phyloP scores from a whole-genome alignment of 2,888 invertebrate species.

The Cepaea hortensis region DNA sequence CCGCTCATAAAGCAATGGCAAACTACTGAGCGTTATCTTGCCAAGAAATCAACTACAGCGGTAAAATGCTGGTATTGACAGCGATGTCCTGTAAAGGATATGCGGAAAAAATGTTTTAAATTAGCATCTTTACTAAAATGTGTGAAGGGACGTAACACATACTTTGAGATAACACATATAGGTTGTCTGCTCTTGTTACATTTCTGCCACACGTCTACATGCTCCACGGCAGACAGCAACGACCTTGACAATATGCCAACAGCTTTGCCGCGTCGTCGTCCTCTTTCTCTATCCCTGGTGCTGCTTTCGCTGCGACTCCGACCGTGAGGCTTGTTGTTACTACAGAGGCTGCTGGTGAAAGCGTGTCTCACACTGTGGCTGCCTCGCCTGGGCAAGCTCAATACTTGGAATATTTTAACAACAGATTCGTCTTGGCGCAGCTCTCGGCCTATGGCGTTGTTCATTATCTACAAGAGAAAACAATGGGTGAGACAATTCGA shows the following conservation, averaged over 20 bases:
- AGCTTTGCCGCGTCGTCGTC: constrained; percentile 80
- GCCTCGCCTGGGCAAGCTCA: constrained; percentile 79
- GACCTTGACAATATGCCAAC: constrained; percentile 92
- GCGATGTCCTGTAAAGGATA: too few species aligned
- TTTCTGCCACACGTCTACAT: constrained; percentile 93
- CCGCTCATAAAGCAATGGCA: too few species aligned
- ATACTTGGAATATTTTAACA: constrained; percentile 94
- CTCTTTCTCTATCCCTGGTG: background rate
- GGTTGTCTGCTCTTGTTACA: constrained; percentile 85
- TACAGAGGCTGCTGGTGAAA: constrained; percentile 4
- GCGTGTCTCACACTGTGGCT: background rate
- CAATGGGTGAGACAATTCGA: background rate
- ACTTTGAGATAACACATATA: constrained; percentile 94
- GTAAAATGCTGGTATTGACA: too few species aligned
- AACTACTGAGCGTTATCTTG: too few species aligned
- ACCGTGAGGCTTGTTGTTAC: background rate
- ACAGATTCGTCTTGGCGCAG: constrained; percentile 53
- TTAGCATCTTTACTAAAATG: too few species aligned
- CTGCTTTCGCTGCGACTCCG: background rate
- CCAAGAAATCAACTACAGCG: too few species aligned
- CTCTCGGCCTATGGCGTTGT: constrained; percentile 54
- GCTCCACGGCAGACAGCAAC: constrained; percentile 95
- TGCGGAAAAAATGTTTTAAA: too few species aligned
- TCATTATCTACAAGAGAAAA: constrained; percentile 47
- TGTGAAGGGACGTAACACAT: constrained; percentile 44